Evolutionary conservation across 2,888 invertebrate genomes (phyloP), one percentile per base, ranked within the genome.

Genomic region (Calameuta idolon): DNA sequence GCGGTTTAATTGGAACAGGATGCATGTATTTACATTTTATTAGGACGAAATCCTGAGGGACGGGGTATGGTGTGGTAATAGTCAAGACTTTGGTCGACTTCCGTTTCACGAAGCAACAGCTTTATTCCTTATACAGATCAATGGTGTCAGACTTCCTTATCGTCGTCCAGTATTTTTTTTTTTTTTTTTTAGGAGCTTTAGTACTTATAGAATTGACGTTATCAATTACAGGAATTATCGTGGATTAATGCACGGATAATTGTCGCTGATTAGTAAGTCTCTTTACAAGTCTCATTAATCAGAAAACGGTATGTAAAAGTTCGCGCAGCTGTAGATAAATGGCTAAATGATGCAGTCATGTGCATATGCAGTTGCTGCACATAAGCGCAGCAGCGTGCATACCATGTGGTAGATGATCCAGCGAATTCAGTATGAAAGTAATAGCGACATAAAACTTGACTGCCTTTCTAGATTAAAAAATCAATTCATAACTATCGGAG

Each of bases 1-100:
- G 71, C 71, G 71, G 31, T 71, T 71, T 71, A 71, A 71, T 34
- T 71, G 71, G 71, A 71, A 71, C 71, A 71, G 71, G 71, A 71
- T 71, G 71, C 31, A 23, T 33, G 71, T 71, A 71, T 71, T 71
- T 71, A 71, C 71, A 71, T 71, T 71, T 71, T 71, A 31, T 71
- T 71, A 71, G 34, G 71, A 34, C 55, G 55, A 55, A 55, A 55
- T 55, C 55, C 55, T 3, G 55, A 55, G 55, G 55, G 55, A 23
- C 23, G 55, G 55, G 23, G 55, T 55, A 55, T 55, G 55, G 23
- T 23, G 23, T 55, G 55, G 23, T 23, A 55, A 55, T 23, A 55
- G 55, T 55, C 55, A 23, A 55, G 55, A 15, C 55, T 55, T 55
- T 23, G 23, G 55, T 23, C 23, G 55, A 55, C 55, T 55, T 55